Base-by-base conservation (phyloP, 2,888 invertebrate genomes). In the Drosophila borealis region DNA sequence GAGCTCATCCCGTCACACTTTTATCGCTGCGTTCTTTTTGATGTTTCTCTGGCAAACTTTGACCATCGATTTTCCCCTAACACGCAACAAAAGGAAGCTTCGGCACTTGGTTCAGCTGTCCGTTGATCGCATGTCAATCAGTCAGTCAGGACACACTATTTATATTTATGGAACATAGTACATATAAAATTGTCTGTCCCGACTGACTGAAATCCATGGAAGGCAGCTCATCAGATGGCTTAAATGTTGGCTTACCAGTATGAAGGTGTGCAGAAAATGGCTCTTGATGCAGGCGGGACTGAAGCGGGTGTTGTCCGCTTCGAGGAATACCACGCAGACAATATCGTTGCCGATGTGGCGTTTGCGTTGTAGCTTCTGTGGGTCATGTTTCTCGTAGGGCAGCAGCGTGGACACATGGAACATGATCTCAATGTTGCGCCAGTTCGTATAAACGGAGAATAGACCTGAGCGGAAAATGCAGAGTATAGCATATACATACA, bases 351-450 rank as follows among this genome's bases (percentile, higher is more conserved):
- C 98, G 76, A 98, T 98, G 92, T 98, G 98, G 13, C 98, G 94
- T 91, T 98, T 98, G 89, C 98, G 94, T 93, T 98, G 98, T 63
- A 98, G 93, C 94, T 98, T 98, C 92, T 98, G 98, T 9, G 97
- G 95, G 93, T 98, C 98, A 92, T 98, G 97, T 81, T 96, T 95
- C 93, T 98, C 98, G 91, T 98, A 97, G 19, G 98, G 98, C 90
- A 98, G 93, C 79, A 96, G 93, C 0, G 98, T 98, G 56, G 97
- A 97, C 14, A 98, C 98, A 93, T 98, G 98, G 93, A 98, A 98
- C 98, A 98, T 98, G 78, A 98, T 98, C 93, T 98, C 98, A 86
- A 98, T 98, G 84, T 96, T 96, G 72, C 98, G 94, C 98, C 98
- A 98, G 93, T 97, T 96, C 14, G 98, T 98, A 93, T 98, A 98